These are phyloP conservation scores for Xylocampa areola DNA, from an alignment of 2,888 invertebrate species.

Conservation along the genomic window DNA sequence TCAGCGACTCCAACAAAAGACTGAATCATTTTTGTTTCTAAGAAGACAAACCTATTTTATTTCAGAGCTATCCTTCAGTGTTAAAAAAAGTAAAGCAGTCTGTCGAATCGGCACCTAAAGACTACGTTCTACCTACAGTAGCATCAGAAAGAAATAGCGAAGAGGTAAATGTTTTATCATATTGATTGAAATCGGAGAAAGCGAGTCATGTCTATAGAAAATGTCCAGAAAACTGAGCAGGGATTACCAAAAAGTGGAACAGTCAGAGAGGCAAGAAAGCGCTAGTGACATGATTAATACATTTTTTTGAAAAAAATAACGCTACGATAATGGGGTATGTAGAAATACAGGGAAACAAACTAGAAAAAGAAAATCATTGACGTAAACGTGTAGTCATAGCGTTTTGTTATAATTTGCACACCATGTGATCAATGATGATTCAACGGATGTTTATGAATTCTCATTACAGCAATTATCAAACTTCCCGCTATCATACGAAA, in stretches of 20 bases:
- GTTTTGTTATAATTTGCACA: not conserved
- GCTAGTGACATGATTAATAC: too few species aligned
- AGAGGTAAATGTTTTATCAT: slow-evolving; percentile 65
- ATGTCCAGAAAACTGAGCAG: too few species aligned
- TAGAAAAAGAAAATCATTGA: too few species aligned
- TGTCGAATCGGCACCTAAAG: slow-evolving; percentile 78
- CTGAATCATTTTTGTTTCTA: not conserved
- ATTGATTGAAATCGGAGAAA: too few species aligned
- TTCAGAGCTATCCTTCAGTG: slow-evolving; percentile 85
- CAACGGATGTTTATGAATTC: not conserved
- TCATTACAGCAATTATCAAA: slow-evolving; percentile 19
- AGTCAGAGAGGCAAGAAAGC: too few species aligned
- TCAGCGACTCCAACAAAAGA: too few species aligned
- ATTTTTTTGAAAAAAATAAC: too few species aligned
- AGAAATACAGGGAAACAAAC: too few species aligned
- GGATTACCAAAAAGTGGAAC: too few species aligned
- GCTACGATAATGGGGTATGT: too few species aligned
- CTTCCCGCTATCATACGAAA: slow-evolving; percentile 74
- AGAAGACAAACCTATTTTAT: slow-evolving; percentile 23
- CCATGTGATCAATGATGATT: not conserved
- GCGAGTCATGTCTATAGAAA: too few species aligned
- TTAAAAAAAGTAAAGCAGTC: slow-evolving; percentile 80
- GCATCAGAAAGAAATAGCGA: slow-evolving; percentile 68
- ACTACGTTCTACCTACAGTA: slow-evolving; percentile 84
- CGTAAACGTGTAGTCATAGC: too few species aligned